Evolutionary conservation across 2,797 vertebrate species (phyloP).

Genomic region (Enteromius trimaculatus): DNA sequence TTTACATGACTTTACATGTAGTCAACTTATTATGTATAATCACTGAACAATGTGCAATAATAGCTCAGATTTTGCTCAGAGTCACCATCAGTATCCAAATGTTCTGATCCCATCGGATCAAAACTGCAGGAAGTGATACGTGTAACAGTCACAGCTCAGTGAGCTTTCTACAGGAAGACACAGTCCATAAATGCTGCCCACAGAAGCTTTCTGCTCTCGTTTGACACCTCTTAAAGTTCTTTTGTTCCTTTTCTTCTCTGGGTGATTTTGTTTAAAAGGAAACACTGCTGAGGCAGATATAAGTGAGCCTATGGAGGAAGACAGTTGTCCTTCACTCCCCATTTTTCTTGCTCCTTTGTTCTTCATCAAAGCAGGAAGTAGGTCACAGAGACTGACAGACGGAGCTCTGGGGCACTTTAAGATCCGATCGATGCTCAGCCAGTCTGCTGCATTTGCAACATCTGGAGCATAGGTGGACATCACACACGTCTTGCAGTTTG

Average conservation of each 20-base stretch:
- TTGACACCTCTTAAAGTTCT: conserved; percentile 62
- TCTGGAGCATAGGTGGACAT: conserved; percentile 43
- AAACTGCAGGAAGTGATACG: conserved; percentile 18
- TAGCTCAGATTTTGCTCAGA: neutral
- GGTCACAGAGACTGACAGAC: conserved; percentile 70
- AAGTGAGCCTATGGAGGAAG: conserved; percentile 54
- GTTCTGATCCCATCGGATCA: neutral
- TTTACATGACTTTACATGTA: neutral
- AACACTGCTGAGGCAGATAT: conserved; percentile 64
- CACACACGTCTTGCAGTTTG: neutral
- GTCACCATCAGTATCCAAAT: conserved; percentile 3
- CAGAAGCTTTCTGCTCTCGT: conserved; percentile 51
- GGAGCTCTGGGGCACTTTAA: conserved; percentile 70
- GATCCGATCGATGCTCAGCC: conserved; percentile 70
- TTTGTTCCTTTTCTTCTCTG: conserved; percentile 55
- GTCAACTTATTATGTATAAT: neutral
- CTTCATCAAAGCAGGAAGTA: conserved; percentile 70
- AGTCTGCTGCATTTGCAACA: conserved; percentile 62
- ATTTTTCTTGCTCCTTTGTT: conserved; percentile 62
- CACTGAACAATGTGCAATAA: neutral
- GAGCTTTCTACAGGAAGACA: conserved; percentile 19
- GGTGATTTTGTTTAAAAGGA: conserved; percentile 61
- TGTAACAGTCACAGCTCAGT: conserved; percentile 20
- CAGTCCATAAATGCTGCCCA: neutral
- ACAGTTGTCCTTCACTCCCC: conserved; percentile 56